Evolutionary conservation across 2,113 vertebrate genomes (phyloP).

Genomic region (Corydoras maculifer): DNA sequence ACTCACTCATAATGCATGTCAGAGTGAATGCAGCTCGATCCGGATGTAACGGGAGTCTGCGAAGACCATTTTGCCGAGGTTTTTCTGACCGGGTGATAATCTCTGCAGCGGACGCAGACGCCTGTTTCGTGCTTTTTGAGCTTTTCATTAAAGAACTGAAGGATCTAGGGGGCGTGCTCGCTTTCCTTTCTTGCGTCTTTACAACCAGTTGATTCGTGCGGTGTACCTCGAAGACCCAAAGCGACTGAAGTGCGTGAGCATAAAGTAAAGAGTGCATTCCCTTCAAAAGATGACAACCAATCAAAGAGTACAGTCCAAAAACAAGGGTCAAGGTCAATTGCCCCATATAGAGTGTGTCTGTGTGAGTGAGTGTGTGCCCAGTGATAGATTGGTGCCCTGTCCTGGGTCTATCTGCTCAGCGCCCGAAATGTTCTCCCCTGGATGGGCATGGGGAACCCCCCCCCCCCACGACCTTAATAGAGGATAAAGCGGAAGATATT

Average conservation of each 20-base stretch:
- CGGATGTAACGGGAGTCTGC: slow-evolving; percentile 61
- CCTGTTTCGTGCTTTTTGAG: slow-evolving; percentile 15
- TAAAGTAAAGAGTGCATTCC: slow-evolving; percentile 8
- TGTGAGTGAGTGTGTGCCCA: too few relatives aligned
- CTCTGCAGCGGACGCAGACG: slow-evolving; percentile 1
- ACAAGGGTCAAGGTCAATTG: too few relatives aligned
- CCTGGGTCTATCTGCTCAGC: too few relatives aligned
- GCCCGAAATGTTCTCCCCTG: too few relatives aligned
- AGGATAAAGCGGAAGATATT: too few relatives aligned
- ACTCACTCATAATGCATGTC: slow-evolving; percentile 60
- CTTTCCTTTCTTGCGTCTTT: background rate
- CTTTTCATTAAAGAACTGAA: slow-evolving; percentile 22
- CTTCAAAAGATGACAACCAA: slow-evolving; percentile 25
- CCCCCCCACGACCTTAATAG: too few relatives aligned
- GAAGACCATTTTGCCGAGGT: slow-evolving; percentile 55
- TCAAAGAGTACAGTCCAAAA: background rate
- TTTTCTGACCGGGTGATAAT: slow-evolving; percentile 23
- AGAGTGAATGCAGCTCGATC: slow-evolving; percentile 44
- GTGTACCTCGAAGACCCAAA: slow-evolving; percentile 18
- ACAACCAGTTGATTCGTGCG: slow-evolving; percentile 8
- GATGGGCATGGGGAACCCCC: too few relatives aligned
- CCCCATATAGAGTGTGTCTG: too few relatives aligned
- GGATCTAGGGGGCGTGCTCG: background rate
- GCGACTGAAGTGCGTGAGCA: background rate
- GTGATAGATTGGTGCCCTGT: too few relatives aligned